Base-by-base conservation (phyloP, 2,797 vertebrate genomes). In the Enteromius treurensis region DNA sequence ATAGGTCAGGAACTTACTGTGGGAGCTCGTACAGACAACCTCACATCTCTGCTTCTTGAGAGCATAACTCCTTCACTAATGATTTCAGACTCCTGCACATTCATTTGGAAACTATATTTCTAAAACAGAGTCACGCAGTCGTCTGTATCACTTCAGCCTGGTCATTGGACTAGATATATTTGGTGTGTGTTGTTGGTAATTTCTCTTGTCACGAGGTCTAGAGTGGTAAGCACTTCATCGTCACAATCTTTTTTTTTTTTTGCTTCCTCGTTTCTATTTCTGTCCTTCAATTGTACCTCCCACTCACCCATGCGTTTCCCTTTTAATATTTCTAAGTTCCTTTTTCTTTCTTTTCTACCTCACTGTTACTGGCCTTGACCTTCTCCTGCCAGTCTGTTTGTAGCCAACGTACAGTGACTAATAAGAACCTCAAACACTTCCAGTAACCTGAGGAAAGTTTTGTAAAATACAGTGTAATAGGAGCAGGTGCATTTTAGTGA, bases 371-470 rank as follows among this genome's bases (percentile, higher is more conserved):
- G 40, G 26, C 8, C 58, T 37, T 64, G n/a, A 40, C 49, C 71
- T 51, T 29, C 71, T 71, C 79, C 45, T 53, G 29, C n/a, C 40
- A 55, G 23, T 60, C 6, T 78, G 58, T 68, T 29, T 84, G 29
- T 51, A 34, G 60, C 60, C 62, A 65, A 79, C 67, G 14, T 60
- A 68, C 19, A 51, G n/a, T 88, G 88, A 89, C 89, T 85, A 58
- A 80, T 83, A 82, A 84, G 78, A 55, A 45, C 29, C 84, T 91
- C 80, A 86, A 84, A 85, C 90, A 91, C 88, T 92, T 91, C 91
- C 89, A 89, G 82, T 91, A 90, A 94, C 90, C 90, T 88, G 74
- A 85, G 15, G 53, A 87, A 86, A 84, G 69, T 93, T 93, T 93
- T 94, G 95, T n/a, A 15, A 71, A 71, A 19, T 26, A 55, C 9